phyloP scores from a whole-genome alignment of 1,140 invertebrate genomes.

The Musca domestica region DNA sequence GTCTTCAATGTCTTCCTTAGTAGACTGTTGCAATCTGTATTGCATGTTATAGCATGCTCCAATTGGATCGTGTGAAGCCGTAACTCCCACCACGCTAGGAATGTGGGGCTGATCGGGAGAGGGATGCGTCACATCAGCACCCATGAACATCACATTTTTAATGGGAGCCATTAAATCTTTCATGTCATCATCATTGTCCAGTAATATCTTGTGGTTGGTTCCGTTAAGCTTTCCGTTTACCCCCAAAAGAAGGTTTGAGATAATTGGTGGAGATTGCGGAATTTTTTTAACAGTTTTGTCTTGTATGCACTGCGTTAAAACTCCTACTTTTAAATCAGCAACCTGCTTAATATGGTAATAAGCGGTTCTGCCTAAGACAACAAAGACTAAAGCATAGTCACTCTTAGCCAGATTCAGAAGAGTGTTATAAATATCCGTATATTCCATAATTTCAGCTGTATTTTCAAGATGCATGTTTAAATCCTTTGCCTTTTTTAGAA shows the following conservation, averaged over 20 bases:
- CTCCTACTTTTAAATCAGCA: constrained; percentile 71
- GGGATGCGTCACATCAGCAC: no score
- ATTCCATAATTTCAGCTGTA: constrained; percentile 28
- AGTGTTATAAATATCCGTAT: constrained; percentile 32
- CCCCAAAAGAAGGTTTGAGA: constrained; percentile 78
- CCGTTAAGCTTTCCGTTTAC: no score
- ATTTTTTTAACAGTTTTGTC: constrained; percentile 56
- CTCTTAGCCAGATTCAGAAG: constrained; percentile 33
- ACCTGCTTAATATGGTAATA: constrained; percentile 69
- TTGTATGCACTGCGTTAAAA: constrained; percentile 82
- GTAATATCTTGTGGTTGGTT: constrained; percentile 67
- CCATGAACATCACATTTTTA: constrained; percentile 71
- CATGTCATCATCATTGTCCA: constrained; percentile 26
- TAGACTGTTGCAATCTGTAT: no score
- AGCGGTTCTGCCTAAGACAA: constrained; percentile 57
- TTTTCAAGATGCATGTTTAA: constrained; percentile 15
- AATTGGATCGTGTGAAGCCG: constrained; percentile 65
- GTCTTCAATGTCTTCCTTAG: constrained; percentile 77
- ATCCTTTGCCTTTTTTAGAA: not conserved
- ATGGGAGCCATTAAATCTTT: constrained; percentile 21
- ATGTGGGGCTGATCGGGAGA: constrained; percentile 67
- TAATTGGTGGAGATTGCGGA: constrained; percentile 51
- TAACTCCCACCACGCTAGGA: constrained; percentile 83
- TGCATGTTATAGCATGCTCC: constrained; percentile 72
- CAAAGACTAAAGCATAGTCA: constrained; percentile 43